These are phyloP conservation scores for Scolopax mira DNA, from an alignment of 2,113 vertebrate genomes.

Conservation along the genomic window DNA sequence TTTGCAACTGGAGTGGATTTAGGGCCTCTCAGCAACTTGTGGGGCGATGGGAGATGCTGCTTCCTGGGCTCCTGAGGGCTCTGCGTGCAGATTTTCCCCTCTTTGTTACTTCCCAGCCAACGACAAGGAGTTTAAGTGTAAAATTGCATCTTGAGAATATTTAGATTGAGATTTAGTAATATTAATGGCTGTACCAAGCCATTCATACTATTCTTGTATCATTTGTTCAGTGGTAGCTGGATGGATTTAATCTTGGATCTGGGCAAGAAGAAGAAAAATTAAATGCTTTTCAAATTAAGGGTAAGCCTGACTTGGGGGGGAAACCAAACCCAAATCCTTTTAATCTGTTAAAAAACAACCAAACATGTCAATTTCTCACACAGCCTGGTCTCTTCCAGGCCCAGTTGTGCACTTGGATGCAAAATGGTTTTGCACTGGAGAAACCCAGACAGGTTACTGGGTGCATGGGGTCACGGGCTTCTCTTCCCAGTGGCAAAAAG, in stretches of 20 bases:
- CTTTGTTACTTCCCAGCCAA: neutral
- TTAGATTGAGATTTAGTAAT: neutral
- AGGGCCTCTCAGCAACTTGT: neutral
- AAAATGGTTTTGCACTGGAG: neutral
- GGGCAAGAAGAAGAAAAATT: neutral
- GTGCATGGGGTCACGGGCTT: neutral
- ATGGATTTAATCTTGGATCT: neutral
- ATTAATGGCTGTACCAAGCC: neutral
- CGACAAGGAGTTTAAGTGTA: neutral
- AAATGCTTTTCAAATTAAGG: neutral
- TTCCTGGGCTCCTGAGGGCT: rapidly evolving
- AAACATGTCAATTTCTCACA: neutral
- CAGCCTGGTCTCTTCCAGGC: neutral
- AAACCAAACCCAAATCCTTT: neutral
- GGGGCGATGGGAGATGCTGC: rapidly evolving
- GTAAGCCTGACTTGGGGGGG: neutral
- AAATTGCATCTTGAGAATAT: neutral
- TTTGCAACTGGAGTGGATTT: neutral
- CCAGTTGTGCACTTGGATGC: neutral
- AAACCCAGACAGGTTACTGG: neutral
- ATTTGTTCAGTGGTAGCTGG: neutral
- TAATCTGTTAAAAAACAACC: neutral
- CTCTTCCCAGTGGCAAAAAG: neutral
- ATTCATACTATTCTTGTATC: neutral
- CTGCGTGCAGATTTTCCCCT: neutral